Evolutionary conservation across 1,140 invertebrate species (phyloP).

Genomic region (Probaryconus sp.): DNA sequence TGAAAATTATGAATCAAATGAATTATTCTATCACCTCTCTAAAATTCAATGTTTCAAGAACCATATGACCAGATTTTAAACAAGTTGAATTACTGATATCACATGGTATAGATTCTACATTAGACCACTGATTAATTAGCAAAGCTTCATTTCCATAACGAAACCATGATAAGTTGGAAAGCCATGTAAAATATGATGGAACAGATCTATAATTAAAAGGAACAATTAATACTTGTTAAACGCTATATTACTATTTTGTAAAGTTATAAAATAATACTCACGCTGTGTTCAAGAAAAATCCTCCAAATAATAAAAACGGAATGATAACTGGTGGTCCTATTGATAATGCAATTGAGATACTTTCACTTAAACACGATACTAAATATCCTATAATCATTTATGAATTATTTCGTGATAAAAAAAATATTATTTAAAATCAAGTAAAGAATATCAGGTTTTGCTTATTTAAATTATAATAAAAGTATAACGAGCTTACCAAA

Average conservation of each 20-base stretch:
- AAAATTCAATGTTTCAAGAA: conserved; percentile 89
- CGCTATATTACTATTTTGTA: conserved; percentile 15
- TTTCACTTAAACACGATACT: conserved; percentile 90
- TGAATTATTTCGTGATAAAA: conserved; percentile 3
- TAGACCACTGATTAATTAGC: conserved; percentile 95
- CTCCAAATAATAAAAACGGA: conserved; percentile 95
- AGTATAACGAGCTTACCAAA: conserved; percentile 84
- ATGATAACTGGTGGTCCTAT: conserved; percentile 94
- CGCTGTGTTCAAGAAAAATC: conserved; percentile 95
- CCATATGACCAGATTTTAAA: conserved; percentile 85
- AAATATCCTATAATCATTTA: conserved; percentile 85
- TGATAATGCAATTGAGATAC: conserved; percentile 90
- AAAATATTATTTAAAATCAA: background rate
- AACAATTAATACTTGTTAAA: conserved; percentile 2
- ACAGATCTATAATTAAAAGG: conserved; percentile 83
- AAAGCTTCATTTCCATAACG: conserved; percentile 95
- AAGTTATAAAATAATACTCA: conserved; percentile 76
- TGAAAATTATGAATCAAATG: background rate
- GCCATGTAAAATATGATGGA: conserved; percentile 92
- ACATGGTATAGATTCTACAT: conserved; percentile 85
- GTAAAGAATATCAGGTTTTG: too few species aligned
- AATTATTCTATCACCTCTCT: conserved; percentile 79
- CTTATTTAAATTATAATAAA: too few species aligned
- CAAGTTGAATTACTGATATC: conserved; percentile 85
- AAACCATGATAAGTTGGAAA: conserved; percentile 97